Evolutionary conservation across 2,113 vertebrate species (phyloP).

Genomic region (Albula goreensis): DNA sequence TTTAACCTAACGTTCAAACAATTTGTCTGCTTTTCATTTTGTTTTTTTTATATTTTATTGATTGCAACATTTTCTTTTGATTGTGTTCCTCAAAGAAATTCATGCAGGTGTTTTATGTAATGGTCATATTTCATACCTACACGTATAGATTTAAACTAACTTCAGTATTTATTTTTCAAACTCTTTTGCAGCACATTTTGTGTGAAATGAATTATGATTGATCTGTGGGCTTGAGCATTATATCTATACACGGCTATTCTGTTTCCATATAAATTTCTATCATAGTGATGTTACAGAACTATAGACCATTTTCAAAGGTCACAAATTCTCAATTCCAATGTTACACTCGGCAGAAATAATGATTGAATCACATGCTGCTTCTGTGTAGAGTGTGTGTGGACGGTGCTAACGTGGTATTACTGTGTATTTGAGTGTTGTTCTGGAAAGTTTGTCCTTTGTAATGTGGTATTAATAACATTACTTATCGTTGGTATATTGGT

Average conservation of each 20-base stretch:
- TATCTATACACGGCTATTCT: neutral
- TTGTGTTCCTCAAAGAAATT: neutral
- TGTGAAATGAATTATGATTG: constrained; percentile 10
- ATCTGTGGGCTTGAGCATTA: neutral
- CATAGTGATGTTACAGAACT: neutral
- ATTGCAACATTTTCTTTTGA: neutral
- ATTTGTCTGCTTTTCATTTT: neutral
- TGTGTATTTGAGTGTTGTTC: neutral
- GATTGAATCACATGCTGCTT: neutral
- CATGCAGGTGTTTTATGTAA: neutral
- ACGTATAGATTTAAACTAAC: neutral
- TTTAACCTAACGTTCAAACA: neutral
- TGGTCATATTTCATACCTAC: neutral
- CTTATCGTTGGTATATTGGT: too few species aligned
- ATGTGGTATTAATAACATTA: neutral
- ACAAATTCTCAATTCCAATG: neutral
- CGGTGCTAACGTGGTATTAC: neutral
- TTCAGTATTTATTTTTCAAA: neutral
- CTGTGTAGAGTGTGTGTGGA: neutral
- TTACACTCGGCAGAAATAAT: neutral
- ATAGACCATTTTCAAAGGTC: neutral
- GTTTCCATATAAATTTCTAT: neutral
- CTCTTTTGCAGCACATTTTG: neutral
- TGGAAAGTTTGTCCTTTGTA: neutral
- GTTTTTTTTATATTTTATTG: neutral